Conservation (phyloP, 2,888 invertebrate genomes). For the Lucinisca nassula region DNA sequence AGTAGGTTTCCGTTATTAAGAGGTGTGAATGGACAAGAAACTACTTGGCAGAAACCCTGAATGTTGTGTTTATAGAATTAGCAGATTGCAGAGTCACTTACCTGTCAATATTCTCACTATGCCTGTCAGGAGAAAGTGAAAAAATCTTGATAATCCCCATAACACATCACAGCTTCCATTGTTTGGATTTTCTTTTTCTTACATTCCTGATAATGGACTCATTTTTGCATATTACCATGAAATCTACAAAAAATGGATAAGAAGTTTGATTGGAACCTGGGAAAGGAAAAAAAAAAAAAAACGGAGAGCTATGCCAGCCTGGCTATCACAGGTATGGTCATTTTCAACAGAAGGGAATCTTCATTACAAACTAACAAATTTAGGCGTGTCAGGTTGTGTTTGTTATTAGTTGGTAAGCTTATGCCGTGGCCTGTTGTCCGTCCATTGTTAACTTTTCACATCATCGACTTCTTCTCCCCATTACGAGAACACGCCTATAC, state of each 20-base stretch:
- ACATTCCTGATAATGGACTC: not conserved
- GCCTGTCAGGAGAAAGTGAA: not conserved
- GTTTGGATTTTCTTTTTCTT: not conserved
- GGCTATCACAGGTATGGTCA: slow-evolving; percentile 1
- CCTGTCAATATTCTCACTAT: not conserved
- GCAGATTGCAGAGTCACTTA: not conserved
- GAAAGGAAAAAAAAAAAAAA: no score
- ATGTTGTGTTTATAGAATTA: not conserved
- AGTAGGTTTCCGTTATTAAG: not conserved
- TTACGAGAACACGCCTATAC: no score
- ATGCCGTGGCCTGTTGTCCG: no score
- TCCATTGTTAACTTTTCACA: no score
- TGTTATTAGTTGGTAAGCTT: no score
- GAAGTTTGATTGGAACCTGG: no score
- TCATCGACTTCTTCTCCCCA: no score
- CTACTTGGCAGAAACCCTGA: not conserved
- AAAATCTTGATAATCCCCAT: not conserved
- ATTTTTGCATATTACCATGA: no score
- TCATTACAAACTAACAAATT: no score
- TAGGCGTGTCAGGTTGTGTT: no score
- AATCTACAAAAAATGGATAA: no score
- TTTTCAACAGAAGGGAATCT: no score
- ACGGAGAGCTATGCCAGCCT: not conserved
- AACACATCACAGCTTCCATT: not conserved
- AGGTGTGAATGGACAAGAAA: slow-evolving; percentile 8